Conservation (phyloP, 2,113 vertebrate genomes). For the Kryptolebias marmoratus region DNA sequence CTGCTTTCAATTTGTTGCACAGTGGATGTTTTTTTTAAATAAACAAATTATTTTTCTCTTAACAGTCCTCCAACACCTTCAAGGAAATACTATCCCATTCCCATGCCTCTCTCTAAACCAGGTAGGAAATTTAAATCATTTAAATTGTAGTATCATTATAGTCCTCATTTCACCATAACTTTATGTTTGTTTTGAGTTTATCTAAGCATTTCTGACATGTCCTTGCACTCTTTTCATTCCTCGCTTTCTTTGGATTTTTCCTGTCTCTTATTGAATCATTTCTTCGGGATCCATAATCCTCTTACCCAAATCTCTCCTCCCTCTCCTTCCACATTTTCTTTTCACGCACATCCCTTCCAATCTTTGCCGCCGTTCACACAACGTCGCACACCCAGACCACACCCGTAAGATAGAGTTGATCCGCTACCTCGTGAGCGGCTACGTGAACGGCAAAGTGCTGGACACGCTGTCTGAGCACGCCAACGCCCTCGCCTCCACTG, state of each 20-base stretch:
- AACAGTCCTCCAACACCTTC: conserved; percentile 89
- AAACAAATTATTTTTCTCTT: conserved; percentile 14
- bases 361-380: conserved; percentile 17
- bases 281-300: conserved; percentile 29
- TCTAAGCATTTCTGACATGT: conserved; percentile 74
- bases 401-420: conserved; percentile 92
- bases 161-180: conserved; percentile 26
- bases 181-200: conserved; percentile 12
- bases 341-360: conserved; percentile 2
- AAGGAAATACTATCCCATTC: conserved; percentile 93
- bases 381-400: conserved; percentile 80
- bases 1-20: background rate
- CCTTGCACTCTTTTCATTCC: conserved; percentile 64
- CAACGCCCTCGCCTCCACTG: conserved; percentile 86
- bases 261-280: conserved; percentile 38
- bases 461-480: conserved; percentile 90
- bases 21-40: background rate
- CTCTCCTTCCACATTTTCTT: conserved; percentile 26
- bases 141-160: background rate
- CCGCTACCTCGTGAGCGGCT: conserved; percentile 91
- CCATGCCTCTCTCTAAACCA: conserved; percentile 98
- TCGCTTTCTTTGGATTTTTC: conserved; percentile 62
- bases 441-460: conserved; percentile 88
- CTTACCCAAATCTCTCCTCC: conserved; percentile 51
- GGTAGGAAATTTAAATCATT: conserved; percentile 76